phyloP scores from a whole-genome alignment of 1,140 invertebrate genomes.

The Druon quercuslanigerum region DNA sequence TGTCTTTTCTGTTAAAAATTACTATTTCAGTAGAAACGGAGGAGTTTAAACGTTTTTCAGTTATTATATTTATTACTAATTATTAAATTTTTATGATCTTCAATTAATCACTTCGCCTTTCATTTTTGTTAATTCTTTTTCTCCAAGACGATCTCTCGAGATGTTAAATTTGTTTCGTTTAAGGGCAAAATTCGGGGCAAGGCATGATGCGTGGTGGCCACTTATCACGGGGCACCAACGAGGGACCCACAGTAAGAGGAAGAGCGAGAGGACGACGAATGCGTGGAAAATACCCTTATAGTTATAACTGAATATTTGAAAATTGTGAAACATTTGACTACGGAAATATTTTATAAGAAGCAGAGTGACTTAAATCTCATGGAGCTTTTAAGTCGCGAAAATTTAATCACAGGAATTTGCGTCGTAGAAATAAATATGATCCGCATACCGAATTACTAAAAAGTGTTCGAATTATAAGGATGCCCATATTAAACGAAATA shows the following conservation, averaged over 20 bases:
- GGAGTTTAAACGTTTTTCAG: no score
- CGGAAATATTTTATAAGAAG: constrained; percentile 17
- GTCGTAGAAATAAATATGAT: background rate
- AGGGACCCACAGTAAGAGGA: constrained; percentile 55
- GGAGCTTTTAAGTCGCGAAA: constrained; percentile 5
- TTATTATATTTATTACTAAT: no score
- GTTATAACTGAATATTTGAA: constrained; percentile 30
- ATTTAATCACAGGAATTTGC: background rate
- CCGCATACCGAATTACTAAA: background rate
- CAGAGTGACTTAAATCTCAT: constrained; percentile 1
- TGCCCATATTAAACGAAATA: background rate
- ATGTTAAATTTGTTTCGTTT: constrained; percentile 37
- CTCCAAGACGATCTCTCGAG: constrained; percentile 34
- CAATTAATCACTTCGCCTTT: background rate
- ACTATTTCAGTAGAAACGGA: no score
- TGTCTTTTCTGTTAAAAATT: no score
- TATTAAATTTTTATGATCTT: no score
- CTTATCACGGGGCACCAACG: constrained; percentile 46
- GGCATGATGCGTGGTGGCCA: constrained; percentile 32
- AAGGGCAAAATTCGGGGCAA: constrained; percentile 30
- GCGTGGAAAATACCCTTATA: constrained; percentile 50
- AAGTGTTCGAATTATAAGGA: background rate
- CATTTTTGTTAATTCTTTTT: constrained; percentile 20
- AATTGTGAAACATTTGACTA: constrained; percentile 17
- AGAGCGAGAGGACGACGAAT: constrained; percentile 58